Base-by-base conservation (phyloP, 1,140 invertebrate species). In the Penaeus chinensis region DNA sequence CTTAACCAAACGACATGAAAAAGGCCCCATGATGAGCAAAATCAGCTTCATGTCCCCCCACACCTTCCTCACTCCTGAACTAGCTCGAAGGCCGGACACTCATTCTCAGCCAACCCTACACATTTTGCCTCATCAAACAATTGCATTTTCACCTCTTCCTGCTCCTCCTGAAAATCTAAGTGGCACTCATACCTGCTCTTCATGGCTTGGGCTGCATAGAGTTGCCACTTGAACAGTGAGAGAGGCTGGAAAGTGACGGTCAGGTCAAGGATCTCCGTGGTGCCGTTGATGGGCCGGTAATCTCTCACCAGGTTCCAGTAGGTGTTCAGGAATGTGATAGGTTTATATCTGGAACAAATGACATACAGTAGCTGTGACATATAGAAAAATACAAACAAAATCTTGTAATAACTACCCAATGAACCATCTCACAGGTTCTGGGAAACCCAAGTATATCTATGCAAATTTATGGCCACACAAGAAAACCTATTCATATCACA, bases 251-350 rank as follows among this genome's bases (percentile, higher is more conserved):
- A 99, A n/a, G 96, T 99, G 83, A 99, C 91, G 71, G 94, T 93
- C 27, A 95, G 90, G 89, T 94, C 94, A 71, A 95, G 91, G 54
- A 90, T 86, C 42, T 87, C 74, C 5, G 89, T 90, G 18, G 96
- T 97, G 66, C 96, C 93, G 93, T 99, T 99, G 66, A 99, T 95
- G 2, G 98, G 98, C 89, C 95, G 94, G 93, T 99, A 99, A 91
- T 99, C 99, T 89, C 96, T 94, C 91, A 97, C 95, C 93, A 99
- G 95, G 92, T 99, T 99, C 99, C 99, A 99, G 92, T 99, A 99
- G 91, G 99, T 98, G 93, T 99, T 99, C 32, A 97, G 93, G 92
- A 96, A 99, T n/a, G 99, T 91, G 60, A 99, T 96, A 47, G 99
- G 99, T 91, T 98, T 97, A 92, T 99, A 99, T 32, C 95, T 94